A percentile compares a stretch with the other conserved stretches of the same genome.
Conservation (phyloP, 2,888 invertebrate genomes). For the Aporophyla lueneburgensis region DNA sequence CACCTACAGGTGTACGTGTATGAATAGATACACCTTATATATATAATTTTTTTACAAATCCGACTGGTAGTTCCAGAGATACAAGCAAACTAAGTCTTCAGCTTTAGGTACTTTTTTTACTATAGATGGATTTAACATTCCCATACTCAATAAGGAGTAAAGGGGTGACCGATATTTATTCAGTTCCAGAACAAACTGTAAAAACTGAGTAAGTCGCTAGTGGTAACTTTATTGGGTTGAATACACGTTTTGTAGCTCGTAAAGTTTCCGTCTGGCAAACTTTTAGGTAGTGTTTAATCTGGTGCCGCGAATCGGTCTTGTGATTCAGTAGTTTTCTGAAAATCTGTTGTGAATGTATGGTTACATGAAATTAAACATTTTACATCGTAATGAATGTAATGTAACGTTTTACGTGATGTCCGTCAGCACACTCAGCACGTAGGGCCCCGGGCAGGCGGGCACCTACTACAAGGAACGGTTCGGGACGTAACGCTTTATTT, state of each 20-base stretch:
- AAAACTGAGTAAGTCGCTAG: not conserved
- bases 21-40: too few species aligned
- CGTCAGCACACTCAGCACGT: not conserved
- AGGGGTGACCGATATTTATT: not conserved
- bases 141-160: not conserved
- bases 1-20: too few species aligned
- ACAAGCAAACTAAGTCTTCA: too few species aligned
- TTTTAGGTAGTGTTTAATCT: not conserved
- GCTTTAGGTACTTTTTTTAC: too few species aligned
- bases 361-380: not conserved
- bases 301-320: too few species aligned
- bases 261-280: not conserved
- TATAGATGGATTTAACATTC: not conserved
- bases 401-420: too few species aligned
- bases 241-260: not conserved
- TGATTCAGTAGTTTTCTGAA: not conserved
- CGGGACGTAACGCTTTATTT: constrained; percentile 32
- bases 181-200: not conserved
- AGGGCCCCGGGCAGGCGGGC: not conserved
- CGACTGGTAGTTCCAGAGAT: too few species aligned
- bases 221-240: too few species aligned
- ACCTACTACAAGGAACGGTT: not conserved
- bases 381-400: not conserved
- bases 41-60: too few species aligned
- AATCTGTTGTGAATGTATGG: not conserved